Evolutionary conservation across 2,888 invertebrate species (phyloP), one percentile per base, ranked within the genome.

Genomic region (Phragmatobia fuliginosa): DNA sequence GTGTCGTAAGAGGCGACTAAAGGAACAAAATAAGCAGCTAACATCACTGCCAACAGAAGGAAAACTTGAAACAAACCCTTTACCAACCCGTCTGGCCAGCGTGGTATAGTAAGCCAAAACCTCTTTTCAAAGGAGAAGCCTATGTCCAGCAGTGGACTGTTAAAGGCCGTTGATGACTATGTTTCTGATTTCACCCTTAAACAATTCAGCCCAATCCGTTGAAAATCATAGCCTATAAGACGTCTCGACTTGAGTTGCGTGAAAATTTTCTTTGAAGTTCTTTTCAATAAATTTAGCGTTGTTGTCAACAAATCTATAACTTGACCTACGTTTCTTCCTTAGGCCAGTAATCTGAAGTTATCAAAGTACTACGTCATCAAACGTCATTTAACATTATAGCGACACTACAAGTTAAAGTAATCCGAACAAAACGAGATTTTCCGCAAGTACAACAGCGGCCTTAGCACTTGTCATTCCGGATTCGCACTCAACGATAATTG

Each of bases 401-500:
- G 25, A n/a, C 33, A 25, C 41, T 33, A 49, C 67, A 70, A 68
- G 60, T 36, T 18, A 36, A 66, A 72, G 64, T 58, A 68, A 63
- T 38, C 31, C 25, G 21, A n/a, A 45, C 49, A 70, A 74, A 66
- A 66, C 60, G n/a, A 67, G 62, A 25, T 68, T 67, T 31, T 62
- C 70, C 58, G 65, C 62, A 31, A 61, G 41, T 41, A 60, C 41
- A 33, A 60, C 33, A 41, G 62, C 38, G 38, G 62, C 49, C 38
- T 67, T 62, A 56, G 60, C 70, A 67, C 70, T 73, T 70, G 72
- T 69, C 68, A 77, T 72, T 68, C 76, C 38, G 56, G 28, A 66
- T 73, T 67, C 67, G 72, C 69, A 62, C 75, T 73, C 70, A 36
- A 63, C 65, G 71, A 72, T 82, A 80, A 80, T 80, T 82, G 82